phyloP scores from a whole-genome alignment of 1,140 invertebrate species.

The Macrotrachela quadricornifera region DNA sequence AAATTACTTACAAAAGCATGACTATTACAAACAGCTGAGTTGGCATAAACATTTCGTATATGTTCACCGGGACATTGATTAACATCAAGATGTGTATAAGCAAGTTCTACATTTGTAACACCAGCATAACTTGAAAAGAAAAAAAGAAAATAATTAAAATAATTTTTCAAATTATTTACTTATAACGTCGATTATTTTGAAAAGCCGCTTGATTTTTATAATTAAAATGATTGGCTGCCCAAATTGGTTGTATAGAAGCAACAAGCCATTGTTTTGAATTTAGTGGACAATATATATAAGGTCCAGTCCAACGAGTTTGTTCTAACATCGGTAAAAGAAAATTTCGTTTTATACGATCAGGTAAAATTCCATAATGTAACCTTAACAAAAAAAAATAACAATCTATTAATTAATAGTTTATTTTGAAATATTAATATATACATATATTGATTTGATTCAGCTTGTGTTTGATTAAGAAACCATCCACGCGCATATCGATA shows the following conservation, averaged over 20 bases:
- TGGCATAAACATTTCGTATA: not conserved
- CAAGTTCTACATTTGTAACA: not conserved
- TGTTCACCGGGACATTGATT: constrained; percentile 8
- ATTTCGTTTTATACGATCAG: too few relatives aligned
- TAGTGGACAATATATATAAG: constrained; percentile 4
- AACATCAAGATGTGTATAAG: constrained; percentile 1
- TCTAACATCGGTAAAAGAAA: too few relatives aligned
- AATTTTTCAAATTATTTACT: not conserved
- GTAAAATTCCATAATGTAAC: too few relatives aligned
- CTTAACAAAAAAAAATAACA: too few relatives aligned
- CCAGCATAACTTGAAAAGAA: not conserved
- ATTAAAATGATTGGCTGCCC: not conserved
- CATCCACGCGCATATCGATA: constrained; percentile 3
- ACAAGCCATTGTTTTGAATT: constrained; percentile 1
- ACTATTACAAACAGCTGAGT: constrained; percentile 1
- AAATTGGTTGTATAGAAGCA: not conserved
- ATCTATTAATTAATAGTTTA: too few relatives aligned
- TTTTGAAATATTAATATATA: too few relatives aligned
- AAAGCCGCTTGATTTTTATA: constrained; percentile 4
- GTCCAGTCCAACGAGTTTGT: not conserved
- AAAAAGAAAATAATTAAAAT: not conserved
- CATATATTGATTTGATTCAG: too few relatives aligned
- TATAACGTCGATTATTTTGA: not conserved
- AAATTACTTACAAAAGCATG: too few relatives aligned
- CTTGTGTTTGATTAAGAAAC: not conserved